Evolutionary conservation across 2,888 invertebrate species (phyloP).

Genomic region (Lottia scabra): DNA sequence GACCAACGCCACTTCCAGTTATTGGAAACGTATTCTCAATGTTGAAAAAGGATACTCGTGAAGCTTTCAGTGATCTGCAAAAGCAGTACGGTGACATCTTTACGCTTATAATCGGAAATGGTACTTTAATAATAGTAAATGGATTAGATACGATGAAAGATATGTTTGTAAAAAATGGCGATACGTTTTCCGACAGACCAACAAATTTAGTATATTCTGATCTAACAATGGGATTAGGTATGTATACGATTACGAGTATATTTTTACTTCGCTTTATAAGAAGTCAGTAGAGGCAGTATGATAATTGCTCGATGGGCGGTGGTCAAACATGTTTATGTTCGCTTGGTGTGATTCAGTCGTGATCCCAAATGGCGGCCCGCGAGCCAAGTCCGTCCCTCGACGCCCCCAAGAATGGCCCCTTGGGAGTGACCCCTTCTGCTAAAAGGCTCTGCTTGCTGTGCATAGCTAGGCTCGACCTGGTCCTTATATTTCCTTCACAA

Average conservation of each 20-base stretch:
- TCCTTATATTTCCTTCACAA: no score
- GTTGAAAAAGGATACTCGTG: neutral
- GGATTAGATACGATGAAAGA: slow-evolving; percentile 2
- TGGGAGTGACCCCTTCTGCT: no score
- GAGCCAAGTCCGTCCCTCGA: no score
- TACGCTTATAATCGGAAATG: neutral
- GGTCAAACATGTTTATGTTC: no score
- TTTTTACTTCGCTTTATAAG: no score
- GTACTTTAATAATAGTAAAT: slow-evolving; percentile 13
- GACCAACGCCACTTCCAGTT: neutral
- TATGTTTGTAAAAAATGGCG: slow-evolving; percentile 11
- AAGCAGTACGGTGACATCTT: slow-evolving; percentile 7
- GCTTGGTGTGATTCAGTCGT: no score
- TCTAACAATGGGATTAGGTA: neutral
- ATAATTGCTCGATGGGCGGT: no score
- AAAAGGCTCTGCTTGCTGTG: no score
- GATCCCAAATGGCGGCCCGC: no score
- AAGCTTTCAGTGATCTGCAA: neutral
- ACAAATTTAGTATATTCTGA: neutral
- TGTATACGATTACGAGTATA: neutral
- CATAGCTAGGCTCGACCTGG: no score
- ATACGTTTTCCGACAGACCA: slow-evolving; percentile 6
- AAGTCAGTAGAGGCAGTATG: no score
- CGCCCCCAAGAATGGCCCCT: no score
- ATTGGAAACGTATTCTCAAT: neutral